Conservation (phyloP, 2,797 vertebrate genomes). For the Sebastes glaucus region DNA sequence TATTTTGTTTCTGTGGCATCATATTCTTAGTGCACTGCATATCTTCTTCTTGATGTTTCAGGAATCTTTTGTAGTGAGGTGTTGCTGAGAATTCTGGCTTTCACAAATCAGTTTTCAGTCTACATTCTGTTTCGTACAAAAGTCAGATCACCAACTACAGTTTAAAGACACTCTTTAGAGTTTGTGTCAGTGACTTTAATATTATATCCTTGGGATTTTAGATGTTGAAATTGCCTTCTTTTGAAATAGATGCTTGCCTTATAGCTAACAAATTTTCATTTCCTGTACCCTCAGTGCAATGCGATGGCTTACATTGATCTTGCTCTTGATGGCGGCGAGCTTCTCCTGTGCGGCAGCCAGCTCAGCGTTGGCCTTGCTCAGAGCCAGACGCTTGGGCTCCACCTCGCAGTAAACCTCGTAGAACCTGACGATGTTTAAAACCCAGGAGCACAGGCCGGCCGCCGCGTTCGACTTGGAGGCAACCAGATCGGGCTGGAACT, state of each 20-base stretch:
- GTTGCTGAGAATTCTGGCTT: constrained; percentile 21
- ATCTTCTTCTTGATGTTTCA: constrained; percentile 38
- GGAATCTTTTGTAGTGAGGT: constrained; percentile 19
- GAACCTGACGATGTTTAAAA: constrained; percentile 92
- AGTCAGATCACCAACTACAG: background rate
- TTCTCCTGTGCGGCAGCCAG: constrained; percentile 93
- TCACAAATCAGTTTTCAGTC: constrained; percentile 31
- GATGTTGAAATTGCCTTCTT: constrained; percentile 17
- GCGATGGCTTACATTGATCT: constrained; percentile 87
- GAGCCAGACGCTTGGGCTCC: constrained; percentile 93
- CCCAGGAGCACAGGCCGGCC: constrained; percentile 96
- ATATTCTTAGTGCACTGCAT: constrained; percentile 29
- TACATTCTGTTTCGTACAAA: background rate
- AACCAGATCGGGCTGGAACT: constrained; percentile 90
- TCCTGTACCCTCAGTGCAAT: background rate
- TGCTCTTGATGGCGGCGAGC: constrained; percentile 87
- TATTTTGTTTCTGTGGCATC: constrained; percentile 38
- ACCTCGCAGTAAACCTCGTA: constrained; percentile 92
- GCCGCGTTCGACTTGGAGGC: constrained; percentile 90
- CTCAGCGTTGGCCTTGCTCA: constrained; percentile 89
- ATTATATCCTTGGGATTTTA: constrained; percentile 23
- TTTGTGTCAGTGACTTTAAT: constrained; percentile 9
- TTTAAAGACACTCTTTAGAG: constrained; percentile 6
- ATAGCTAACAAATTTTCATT: constrained; percentile 27
- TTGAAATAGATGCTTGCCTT: constrained; percentile 12